Evolutionary conservation across 2,888 invertebrate species (phyloP).

Genomic region (Carcina quercana): DNA sequence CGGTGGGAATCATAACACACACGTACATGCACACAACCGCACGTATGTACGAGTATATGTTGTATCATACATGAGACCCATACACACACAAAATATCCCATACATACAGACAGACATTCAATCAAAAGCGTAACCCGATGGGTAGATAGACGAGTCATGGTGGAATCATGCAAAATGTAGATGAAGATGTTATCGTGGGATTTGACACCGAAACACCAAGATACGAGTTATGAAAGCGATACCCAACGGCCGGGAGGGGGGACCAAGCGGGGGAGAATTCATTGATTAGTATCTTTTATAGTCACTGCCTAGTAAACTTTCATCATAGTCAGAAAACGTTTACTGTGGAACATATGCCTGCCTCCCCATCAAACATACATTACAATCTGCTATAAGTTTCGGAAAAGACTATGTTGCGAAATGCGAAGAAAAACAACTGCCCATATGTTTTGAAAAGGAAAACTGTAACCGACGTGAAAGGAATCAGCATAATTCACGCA

Average conservation of each 20-base stretch:
- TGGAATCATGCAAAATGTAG: conserved; percentile 56
- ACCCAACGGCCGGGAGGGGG: conserved; percentile 47
- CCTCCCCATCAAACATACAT: no score
- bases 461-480: no score
- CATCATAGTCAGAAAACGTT: no score
- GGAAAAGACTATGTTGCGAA: no score
- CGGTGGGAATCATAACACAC: conserved; percentile 29
- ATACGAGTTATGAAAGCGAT: conserved; percentile 58
- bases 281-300: conserved; percentile 31
- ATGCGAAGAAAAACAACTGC: no score
- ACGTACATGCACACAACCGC: conserved; percentile 3
- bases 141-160: conserved; percentile 17
- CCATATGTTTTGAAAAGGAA: no score
- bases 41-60: conserved; percentile 23
- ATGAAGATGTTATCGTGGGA: conserved; percentile 38
- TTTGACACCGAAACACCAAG: conserved; percentile 53
- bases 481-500: no score
- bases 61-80: conserved; percentile 11
- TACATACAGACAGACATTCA: conserved; percentile 18
- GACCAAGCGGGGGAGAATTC: conserved; percentile 36
- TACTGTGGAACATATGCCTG: no score
- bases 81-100: not conserved
- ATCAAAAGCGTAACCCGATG: conserved; percentile 19
- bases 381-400: no score
- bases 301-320: no score